Conservation (phyloP, 2,113 vertebrate genomes). For the Malurus melanocephalus region DNA sequence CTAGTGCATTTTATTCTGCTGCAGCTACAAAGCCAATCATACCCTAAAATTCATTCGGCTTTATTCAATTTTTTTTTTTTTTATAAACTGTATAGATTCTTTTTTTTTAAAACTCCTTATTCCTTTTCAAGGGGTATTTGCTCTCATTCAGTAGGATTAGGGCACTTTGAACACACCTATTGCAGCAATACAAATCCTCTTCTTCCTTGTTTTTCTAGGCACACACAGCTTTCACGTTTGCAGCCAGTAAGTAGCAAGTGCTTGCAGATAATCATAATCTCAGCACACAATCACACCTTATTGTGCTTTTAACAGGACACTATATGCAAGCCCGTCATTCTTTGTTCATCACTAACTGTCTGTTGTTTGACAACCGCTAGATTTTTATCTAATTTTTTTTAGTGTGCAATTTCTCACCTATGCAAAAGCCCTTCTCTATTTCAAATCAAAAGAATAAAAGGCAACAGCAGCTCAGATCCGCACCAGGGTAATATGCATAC, state of each 20-base stretch:
- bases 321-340: background rate
- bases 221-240: background rate
- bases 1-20: background rate
- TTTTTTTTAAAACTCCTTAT: background rate
- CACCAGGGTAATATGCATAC: background rate
- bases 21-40: background rate
- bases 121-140: background rate
- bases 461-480: background rate
- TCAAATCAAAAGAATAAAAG: background rate
- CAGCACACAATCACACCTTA: slow-evolving; percentile 39
- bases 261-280: slow-evolving; percentile 13
- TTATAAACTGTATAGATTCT: background rate
- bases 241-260: slow-evolving; percentile 24
- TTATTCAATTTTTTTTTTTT: background rate
- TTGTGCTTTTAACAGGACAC: slow-evolving; percentile 50
- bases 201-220: slow-evolving; percentile 43
- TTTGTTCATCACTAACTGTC: slow-evolving; percentile 50
- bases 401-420: background rate
- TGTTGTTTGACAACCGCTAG: slow-evolving; percentile 8
- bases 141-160: background rate
- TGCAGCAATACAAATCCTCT: slow-evolving; percentile 34
- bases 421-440: background rate
- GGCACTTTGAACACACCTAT: background rate
- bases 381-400: background rate
- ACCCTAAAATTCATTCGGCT: background rate